Conservation (phyloP, 2,113 vertebrate species). For the Apodemus speciosus region DNA sequence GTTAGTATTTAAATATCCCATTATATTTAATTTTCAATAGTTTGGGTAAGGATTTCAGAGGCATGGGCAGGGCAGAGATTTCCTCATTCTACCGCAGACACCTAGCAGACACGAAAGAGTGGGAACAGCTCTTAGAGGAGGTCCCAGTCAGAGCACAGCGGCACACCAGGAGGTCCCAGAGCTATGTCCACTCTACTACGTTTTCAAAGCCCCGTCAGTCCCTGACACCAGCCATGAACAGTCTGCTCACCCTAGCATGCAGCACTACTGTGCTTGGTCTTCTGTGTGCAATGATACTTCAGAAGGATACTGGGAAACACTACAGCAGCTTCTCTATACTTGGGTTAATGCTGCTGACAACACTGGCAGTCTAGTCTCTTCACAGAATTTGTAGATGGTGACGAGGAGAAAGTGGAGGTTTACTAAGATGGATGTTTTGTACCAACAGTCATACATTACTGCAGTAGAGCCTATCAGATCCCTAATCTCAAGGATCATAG, state of each 20-base stretch:
- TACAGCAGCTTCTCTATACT: background rate
- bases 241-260: background rate
- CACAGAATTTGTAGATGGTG: background rate
- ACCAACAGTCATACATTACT: background rate
- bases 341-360: background rate
- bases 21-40: conserved; percentile 76
- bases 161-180: background rate
- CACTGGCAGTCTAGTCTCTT: background rate
- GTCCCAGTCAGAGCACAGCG: background rate
- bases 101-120: conserved; percentile 77
- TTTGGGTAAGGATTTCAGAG: conserved; percentile 78
- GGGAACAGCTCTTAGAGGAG: background rate
- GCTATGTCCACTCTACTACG: background rate
- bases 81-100: conserved; percentile 79
- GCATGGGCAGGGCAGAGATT: conserved; percentile 59
- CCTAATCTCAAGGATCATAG: background rate
- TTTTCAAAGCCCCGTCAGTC: background rate
- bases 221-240: background rate
- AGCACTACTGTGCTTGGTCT: background rate
- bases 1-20: conserved; percentile 82
- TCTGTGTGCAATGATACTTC: background rate
- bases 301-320: background rate
- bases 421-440: conserved; percentile 6
- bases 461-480: background rate
- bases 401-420: background rate